A percentile compares a stretch with the other conserved stretches of the same genome.
Evolutionary conservation across 1,140 invertebrate species (phyloP).

Genomic region (Harpegnathos saltator): DNA sequence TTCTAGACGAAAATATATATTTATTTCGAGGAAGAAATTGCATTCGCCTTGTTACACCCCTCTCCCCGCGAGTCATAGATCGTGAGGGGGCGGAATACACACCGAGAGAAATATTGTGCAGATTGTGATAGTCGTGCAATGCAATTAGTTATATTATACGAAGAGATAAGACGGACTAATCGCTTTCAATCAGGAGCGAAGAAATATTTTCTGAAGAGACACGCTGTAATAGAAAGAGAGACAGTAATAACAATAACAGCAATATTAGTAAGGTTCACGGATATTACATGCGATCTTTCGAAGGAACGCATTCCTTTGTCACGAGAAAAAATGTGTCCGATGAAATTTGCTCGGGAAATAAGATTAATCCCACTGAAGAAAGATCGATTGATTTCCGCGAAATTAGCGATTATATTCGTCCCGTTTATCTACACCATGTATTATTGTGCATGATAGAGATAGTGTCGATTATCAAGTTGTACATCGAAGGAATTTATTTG

Average conservation of each 20-base stretch:
- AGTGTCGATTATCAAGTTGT: slow-evolving; percentile 44
- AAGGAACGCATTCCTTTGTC: slow-evolving; percentile 1
- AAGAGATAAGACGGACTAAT: not conserved
- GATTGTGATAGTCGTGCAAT: slow-evolving; percentile 25
- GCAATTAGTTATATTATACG: slow-evolving; percentile 7
- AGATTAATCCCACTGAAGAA: not conserved
- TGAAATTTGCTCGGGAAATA: not conserved
- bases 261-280: slow-evolving; percentile 1
- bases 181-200: not conserved
- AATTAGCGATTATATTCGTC: not conserved
- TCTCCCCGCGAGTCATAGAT: too few relatives aligned
- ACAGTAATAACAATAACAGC: not conserved
- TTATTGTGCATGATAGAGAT: slow-evolving; percentile 60
- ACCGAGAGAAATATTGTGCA: not conserved
- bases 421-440: slow-evolving; percentile 12
- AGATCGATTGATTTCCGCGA: not conserved
- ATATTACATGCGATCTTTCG: slow-evolving; percentile 9
- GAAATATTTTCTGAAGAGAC: not conserved
- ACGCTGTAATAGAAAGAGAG: not conserved
- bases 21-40: not conserved
- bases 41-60: too few relatives aligned
- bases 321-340: not conserved
- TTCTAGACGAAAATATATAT: not conserved
- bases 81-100: not conserved
- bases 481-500: not conserved